phyloP scores from a whole-genome alignment of 2,797 vertebrate genomes.

The Meda fulgida region DNA sequence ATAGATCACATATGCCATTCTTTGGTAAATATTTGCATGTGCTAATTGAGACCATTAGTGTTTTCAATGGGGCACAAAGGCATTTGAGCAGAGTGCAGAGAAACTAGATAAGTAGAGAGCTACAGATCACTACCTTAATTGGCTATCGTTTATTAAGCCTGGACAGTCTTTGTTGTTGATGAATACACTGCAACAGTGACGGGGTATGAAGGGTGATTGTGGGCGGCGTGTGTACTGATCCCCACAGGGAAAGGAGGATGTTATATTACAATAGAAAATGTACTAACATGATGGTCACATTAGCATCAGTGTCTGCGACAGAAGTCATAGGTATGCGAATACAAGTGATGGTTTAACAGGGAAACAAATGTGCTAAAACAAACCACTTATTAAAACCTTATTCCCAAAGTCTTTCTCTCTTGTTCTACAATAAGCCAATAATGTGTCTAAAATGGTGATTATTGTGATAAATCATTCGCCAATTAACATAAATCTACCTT shows the following conservation, averaged over 20 bases:
- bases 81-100: constrained; percentile 36
- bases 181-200: constrained; percentile 25
- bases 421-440: constrained; percentile 14
- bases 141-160: constrained; percentile 55
- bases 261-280: constrained; percentile 32
- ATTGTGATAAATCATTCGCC: constrained; percentile 43
- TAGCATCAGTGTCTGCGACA: constrained; percentile 3
- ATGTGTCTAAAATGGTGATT: constrained; percentile 12
- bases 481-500: constrained; percentile 49
- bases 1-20: constrained; percentile 76
- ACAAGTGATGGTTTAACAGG: neutral
- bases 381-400: constrained; percentile 32
- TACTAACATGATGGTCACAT: constrained; percentile 15
- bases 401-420: constrained; percentile 50
- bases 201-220: constrained; percentile 28
- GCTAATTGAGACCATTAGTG: constrained; percentile 82
- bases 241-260: constrained; percentile 26
- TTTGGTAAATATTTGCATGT: constrained; percentile 80
- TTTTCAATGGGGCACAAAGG: constrained; percentile 63
- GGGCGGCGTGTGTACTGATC: constrained; percentile 19
- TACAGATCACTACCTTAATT: constrained; percentile 55
- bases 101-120: constrained; percentile 49
- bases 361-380: constrained; percentile 22
- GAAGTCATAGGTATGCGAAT: neutral
- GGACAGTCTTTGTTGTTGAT: constrained; percentile 50